These are phyloP conservation scores for Aptenodytes patagonicus DNA, from an alignment of 2,113 vertebrate genomes.

Conservation along the genomic window DNA sequence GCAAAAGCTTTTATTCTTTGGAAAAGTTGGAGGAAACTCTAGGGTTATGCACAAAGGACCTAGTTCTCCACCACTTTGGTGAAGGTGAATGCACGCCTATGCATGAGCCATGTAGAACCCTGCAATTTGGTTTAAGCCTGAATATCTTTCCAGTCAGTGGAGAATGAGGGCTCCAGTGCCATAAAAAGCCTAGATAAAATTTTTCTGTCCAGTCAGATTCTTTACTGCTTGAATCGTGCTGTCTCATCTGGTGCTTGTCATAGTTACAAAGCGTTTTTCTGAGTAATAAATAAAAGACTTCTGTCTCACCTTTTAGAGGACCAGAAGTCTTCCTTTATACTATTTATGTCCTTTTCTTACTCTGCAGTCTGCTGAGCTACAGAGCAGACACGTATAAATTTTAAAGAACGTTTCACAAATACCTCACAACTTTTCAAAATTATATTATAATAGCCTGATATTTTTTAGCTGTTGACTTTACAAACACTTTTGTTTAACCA, in stretches of 20 bases:
- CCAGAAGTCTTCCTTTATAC: background rate
- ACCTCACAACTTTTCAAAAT: background rate
- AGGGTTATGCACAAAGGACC: background rate
- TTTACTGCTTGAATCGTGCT: background rate
- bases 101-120: background rate
- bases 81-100: background rate
- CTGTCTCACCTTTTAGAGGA: conserved; percentile 1
- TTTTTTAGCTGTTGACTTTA: background rate
- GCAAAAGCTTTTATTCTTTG: background rate
- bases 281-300: conserved; percentile 4
- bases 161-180: background rate
- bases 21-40: background rate
- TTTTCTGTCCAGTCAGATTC: background rate
- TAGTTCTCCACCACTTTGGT: background rate
- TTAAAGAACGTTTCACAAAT: background rate
- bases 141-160: background rate
- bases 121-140: background rate
- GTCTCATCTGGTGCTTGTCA: background rate
- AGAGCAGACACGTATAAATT: background rate
- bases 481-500: background rate
- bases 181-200: background rate
- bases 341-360: background rate
- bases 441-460: background rate
- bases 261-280: background rate
- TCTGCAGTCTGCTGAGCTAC: background rate